phyloP scores from a whole-genome alignment of 2,797 vertebrate species.

The Hypotaenidia philippensis region DNA sequence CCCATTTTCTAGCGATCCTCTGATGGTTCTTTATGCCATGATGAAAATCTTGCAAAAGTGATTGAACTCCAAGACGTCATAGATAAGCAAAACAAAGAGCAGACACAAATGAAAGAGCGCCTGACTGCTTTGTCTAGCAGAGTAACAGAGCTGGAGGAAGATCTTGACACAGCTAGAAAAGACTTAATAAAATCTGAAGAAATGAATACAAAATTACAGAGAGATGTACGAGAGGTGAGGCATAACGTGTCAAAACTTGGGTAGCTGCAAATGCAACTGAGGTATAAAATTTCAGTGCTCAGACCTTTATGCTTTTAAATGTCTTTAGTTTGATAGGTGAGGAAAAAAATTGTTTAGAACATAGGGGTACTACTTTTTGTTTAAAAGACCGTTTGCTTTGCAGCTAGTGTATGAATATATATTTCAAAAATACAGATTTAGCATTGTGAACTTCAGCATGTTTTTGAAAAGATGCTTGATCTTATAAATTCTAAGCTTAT shows the following conservation, averaged over 20 bases:
- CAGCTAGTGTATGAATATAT: background rate
- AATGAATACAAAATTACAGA: slow-evolving; percentile 91
- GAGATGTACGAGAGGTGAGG: slow-evolving; percentile 93
- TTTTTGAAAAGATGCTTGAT: background rate
- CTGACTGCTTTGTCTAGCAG: slow-evolving; percentile 87
- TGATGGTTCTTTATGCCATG: slow-evolving; percentile 88
- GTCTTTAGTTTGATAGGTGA: background rate
- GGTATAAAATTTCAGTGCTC: background rate
- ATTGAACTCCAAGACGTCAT: slow-evolving; percentile 92
- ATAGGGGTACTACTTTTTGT: background rate
- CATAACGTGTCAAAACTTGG: background rate
- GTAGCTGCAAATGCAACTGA: background rate
- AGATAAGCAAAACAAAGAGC: slow-evolving; percentile 90
- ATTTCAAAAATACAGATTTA: background rate
- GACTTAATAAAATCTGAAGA: slow-evolving; percentile 97
- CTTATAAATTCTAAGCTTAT: background rate
- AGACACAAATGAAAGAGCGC: slow-evolving; percentile 94
- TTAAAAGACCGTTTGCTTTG: background rate
- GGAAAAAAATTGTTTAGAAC: background rate
- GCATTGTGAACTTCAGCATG: background rate
- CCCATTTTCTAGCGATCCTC: slow-evolving; percentile 86
- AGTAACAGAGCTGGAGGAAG: slow-evolving; percentile 93
- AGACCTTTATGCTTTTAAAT: background rate
- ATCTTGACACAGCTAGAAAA: slow-evolving; percentile 94
- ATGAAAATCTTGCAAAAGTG: slow-evolving; percentile 90